Conservation (phyloP, 2,888 invertebrate genomes). For the Hofmannophila pseudospretella region DNA sequence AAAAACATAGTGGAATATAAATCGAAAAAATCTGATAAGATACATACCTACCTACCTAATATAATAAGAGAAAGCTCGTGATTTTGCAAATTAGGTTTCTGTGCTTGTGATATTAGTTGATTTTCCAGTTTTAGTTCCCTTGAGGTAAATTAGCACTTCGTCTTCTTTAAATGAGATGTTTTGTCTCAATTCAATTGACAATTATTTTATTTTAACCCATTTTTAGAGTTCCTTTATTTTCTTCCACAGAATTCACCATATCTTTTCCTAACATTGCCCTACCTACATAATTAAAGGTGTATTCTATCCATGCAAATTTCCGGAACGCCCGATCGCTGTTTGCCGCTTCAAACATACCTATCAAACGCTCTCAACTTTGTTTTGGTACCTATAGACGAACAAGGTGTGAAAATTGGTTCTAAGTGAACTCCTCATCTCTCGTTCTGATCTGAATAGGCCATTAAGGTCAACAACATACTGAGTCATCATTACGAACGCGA, state of each 20-base stretch:
- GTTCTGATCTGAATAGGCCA: slow-evolving; percentile 2
- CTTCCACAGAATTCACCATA: too few relatives aligned
- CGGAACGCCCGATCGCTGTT: neutral
- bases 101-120: too few relatives aligned
- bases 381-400: neutral
- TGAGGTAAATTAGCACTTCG: too few relatives aligned
- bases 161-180: too few relatives aligned
- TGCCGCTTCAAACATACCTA: neutral
- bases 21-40: slow-evolving; percentile 7
- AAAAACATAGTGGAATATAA: neutral
- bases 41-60: too few relatives aligned
- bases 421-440: neutral
- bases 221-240: too few relatives aligned
- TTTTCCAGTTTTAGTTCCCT: too few relatives aligned
- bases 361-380: neutral
- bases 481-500: slow-evolving; percentile 12
- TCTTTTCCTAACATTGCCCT: too few relatives aligned
- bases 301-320: slow-evolving; percentile 5
- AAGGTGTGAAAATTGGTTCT: neutral
- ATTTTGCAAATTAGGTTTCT: too few relatives aligned
- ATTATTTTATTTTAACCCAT: too few relatives aligned
- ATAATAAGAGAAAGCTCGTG: too few relatives aligned
- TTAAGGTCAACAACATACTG: slow-evolving; percentile 10
- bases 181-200: too few relatives aligned
- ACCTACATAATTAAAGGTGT: neutral